Conservation (phyloP, 2,113 vertebrate species). For the Mustelus asterias region DNA sequence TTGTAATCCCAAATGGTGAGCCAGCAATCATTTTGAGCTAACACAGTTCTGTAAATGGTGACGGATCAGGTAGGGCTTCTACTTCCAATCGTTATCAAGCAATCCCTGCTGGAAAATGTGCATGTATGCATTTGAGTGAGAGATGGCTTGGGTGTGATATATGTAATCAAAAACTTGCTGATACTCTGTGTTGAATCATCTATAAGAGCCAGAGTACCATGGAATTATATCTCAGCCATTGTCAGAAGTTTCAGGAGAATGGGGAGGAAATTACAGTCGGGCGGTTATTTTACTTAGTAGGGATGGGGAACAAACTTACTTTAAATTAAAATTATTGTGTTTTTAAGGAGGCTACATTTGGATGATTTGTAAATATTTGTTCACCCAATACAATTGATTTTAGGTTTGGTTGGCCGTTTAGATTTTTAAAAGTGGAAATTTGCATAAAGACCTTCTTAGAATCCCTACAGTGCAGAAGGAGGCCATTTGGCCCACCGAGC, state of each 20-base stretch:
- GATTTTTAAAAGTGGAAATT: background rate
- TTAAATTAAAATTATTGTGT: background rate
- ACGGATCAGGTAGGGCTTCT: background rate
- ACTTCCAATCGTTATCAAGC: background rate
- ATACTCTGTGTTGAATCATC: background rate
- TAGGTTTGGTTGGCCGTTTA: background rate
- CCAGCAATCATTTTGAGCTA: background rate
- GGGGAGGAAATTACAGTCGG: background rate
- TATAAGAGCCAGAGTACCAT: background rate
- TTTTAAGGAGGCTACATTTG: background rate
- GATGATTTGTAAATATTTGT: background rate
- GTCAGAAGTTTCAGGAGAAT: background rate
- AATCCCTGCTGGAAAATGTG: background rate
- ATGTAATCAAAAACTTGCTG: background rate
- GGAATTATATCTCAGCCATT: background rate
- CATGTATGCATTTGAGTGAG: background rate
- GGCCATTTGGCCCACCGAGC: too few species aligned
- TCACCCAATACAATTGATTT: background rate
- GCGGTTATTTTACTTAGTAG: background rate
- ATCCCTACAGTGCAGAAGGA: too few species aligned
- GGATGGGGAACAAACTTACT: background rate
- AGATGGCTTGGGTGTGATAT: background rate
- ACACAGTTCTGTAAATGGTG: background rate
- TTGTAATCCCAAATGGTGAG: background rate
- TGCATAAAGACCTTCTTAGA: background rate